These are phyloP conservation scores for Rhabdornis inornatus DNA, from an alignment of 2,113 vertebrate species.

Conservation along the genomic window DNA sequence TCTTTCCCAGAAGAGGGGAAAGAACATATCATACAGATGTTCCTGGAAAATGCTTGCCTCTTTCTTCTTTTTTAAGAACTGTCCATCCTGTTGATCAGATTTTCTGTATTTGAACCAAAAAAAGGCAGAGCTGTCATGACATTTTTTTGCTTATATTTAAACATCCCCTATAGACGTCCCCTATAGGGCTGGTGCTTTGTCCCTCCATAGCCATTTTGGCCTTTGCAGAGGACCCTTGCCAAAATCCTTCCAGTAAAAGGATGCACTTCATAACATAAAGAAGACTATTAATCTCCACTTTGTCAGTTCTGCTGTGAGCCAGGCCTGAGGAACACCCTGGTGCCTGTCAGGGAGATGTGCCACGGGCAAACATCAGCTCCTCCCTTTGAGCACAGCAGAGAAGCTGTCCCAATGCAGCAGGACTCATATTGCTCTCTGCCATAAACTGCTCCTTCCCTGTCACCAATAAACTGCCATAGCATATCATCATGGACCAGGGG, in stretches of 20 bases:
- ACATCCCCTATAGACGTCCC: not conserved
- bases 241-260: not conserved
- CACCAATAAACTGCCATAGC: not conserved
- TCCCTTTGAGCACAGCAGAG: not conserved
- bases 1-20: not conserved
- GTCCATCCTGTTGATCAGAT: not conserved
- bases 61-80: not conserved
- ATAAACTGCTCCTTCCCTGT: not conserved
- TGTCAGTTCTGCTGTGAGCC: not conserved
- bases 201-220: not conserved
- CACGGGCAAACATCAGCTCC: not conserved
- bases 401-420: not conserved
- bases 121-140: not conserved
- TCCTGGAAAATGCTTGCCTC: not conserved
- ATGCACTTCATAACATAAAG: not conserved
- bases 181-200: not conserved
- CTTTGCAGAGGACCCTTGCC: not conserved
- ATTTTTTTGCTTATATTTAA: not conserved
- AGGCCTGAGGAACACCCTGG: not conserved
- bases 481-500: not conserved
- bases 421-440: not conserved
- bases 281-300: not conserved
- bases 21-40: not conserved
- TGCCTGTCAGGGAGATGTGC: not conserved
- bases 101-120: not conserved